Base-by-base conservation (phyloP, 2,888 invertebrate species). In the Thera britannica region DNA sequence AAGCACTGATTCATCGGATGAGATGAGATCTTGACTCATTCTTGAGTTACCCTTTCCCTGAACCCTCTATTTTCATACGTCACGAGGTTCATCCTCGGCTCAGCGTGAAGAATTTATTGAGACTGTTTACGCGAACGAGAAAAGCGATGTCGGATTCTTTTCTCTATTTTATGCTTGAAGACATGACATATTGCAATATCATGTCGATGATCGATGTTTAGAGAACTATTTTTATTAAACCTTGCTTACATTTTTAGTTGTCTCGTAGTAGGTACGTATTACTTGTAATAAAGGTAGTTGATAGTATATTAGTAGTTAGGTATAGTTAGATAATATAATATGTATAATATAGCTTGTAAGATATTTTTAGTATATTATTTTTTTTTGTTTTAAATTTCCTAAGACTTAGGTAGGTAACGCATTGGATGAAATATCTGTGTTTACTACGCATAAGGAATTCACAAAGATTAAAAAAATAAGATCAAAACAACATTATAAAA, bases 71-170 rank as follows among this genome's bases (percentile, higher is more conserved):
- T 89, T 88, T 88, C 88, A 89, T 88, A 87, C 82, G 88, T 87
- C 88, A 78, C 84, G 80, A 82, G 80, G 83, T 85, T 87, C 86
- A 88, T 85, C 87, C 86, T 72, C 72, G 87, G 89, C 88, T 90
- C 89, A 89, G 80, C 82, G 79, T 85, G 88, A 88, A 85, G 85
- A 87, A 90, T 90, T 89, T 90, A 90, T 89, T 85, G 86, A 84
- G 84, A 84, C 80, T 87, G 86, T 87, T 87, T 87, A 87, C 81
- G 74, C 76, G 80, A 79, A 79, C 79, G 75, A 78, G 80, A 77
- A 79, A 81, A 60, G 64, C 64, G 52, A 49, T 56, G 58, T 78
- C 58, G 70, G 69, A 71, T 73, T 76, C 75, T 67, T 71, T 70
- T 68, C 65, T 70, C 68, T 62, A 66, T 72, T 61, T 70, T 67